These are phyloP conservation scores for Drosophila novamexicana DNA, from an alignment of 1,140 invertebrate genomes.

Conservation along the genomic window DNA sequence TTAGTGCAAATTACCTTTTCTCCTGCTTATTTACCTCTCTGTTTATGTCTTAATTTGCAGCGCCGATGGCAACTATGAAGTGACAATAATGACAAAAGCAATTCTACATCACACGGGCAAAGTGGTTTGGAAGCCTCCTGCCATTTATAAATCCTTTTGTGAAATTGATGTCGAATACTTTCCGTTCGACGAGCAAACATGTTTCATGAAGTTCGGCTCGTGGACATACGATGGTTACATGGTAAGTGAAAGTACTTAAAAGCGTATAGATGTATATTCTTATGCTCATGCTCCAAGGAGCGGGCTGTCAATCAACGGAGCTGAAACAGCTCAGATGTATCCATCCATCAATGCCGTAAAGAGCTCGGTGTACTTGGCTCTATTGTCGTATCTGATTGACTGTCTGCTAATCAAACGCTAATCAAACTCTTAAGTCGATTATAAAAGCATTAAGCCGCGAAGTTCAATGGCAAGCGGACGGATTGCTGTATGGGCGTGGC, in stretches of 20 bases:
- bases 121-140: conserved; percentile 98
- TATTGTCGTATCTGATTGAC: conserved; percentile 51
- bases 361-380: conserved; percentile 6
- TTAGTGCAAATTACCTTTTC: too few species aligned
- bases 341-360: conserved; percentile 65
- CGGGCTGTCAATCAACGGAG: conserved; percentile 39
- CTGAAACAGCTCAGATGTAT: conserved; percentile 46
- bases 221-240: conserved; percentile 97
- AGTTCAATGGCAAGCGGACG: conserved; percentile 24
- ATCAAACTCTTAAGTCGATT: conserved; percentile 64
- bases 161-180: conserved; percentile 99
- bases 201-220: conserved; percentile 98
- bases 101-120: conserved; percentile 96
- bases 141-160: conserved; percentile 99
- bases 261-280: conserved; percentile 1
- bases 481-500: conserved; percentile 12
- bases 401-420: conserved; percentile 71
- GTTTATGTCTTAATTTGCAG: conserved; percentile 85
- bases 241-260: conserved; percentile 86
- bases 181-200: conserved; percentile 97
- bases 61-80: conserved; percentile 99
- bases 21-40: too few species aligned
- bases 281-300: conserved; percentile 14
- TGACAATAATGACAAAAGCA: conserved; percentile 98
- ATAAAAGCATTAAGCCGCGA: conserved; percentile 67